Percentiles rank a stretch among this genome's conserved stretches.
These are phyloP conservation scores for Cydia splendana DNA, from an alignment of 1,140 invertebrate genomes.

Conservation along the genomic window DNA sequence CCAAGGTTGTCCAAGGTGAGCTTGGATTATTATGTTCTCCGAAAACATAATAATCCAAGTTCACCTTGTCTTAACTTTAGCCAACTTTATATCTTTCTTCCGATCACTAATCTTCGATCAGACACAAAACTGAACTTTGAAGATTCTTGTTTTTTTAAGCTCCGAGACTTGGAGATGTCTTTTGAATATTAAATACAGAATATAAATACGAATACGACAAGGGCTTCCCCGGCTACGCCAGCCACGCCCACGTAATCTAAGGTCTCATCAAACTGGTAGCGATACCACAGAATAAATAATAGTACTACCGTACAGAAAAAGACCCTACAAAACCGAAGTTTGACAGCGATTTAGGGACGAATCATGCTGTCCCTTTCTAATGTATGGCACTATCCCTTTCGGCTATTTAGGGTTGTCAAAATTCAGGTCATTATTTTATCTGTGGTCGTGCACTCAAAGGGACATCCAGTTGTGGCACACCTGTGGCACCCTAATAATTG, in stretches of 20 bases:
- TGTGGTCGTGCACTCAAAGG: too few species aligned
- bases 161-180: neutral
- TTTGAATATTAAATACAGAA: constrained; percentile 3
- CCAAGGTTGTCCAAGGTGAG: too few species aligned
- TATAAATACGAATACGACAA: neutral
- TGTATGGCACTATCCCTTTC: too few species aligned
- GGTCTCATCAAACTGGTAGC: neutral
- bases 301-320: too few species aligned
- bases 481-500: too few species aligned
- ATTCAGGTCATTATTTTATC: too few species aligned
- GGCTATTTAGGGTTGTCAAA: too few species aligned
- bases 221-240: constrained; percentile 6
- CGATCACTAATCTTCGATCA: neutral
- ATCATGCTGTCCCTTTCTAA: too few species aligned
- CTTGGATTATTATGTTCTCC: too few species aligned
- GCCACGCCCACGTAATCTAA: neutral
- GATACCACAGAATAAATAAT: neutral
- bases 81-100: neutral
- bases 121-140: neutral
- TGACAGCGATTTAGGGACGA: too few species aligned
- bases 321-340: too few species aligned
- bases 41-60: neutral
- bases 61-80: neutral
- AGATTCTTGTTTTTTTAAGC: constrained; percentile 2
- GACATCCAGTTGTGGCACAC: too few species aligned